phyloP scores from a whole-genome alignment of 2,888 invertebrate species.

The Apamea epomidion region DNA sequence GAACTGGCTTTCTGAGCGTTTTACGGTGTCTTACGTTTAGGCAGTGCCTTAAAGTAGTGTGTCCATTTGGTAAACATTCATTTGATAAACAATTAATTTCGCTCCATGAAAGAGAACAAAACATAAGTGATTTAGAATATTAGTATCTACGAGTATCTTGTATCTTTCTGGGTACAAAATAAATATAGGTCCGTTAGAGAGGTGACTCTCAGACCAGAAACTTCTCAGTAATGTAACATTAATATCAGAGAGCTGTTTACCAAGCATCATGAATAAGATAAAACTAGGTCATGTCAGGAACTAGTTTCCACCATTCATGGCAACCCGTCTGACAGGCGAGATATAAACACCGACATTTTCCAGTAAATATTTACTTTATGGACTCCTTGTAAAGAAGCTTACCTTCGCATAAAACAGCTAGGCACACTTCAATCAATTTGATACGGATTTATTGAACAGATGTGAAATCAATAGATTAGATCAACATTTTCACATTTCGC shows the following conservation, averaged over 20 bases:
- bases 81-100: neutral
- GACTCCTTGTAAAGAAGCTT: slow-evolving; percentile 26
- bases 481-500: neutral
- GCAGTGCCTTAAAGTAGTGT: neutral
- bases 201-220: slow-evolving; percentile 5
- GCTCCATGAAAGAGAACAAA: neutral
- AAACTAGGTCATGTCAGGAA: slow-evolving; percentile 61
- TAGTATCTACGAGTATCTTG: neutral
- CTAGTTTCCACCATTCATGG: slow-evolving; percentile 53
- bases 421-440: slow-evolving; percentile 12
- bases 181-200: neutral
- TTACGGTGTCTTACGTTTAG: too few species aligned
- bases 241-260: slow-evolving; percentile 49
- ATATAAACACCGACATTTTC: slow-evolving; percentile 35
- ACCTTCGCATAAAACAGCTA: slow-evolving; percentile 22
- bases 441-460: slow-evolving; percentile 33
- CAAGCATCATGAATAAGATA: slow-evolving; percentile 53
- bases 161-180: neutral
- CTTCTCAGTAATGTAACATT: slow-evolving; percentile 31
- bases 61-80: neutral
- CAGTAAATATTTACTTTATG: slow-evolving; percentile 41
- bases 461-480: slow-evolving; percentile 4
- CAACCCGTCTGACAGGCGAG: slow-evolving; percentile 28
- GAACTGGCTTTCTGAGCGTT: too few species aligned
- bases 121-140: neutral